Conservation (phyloP, 1,140 invertebrate species). For the Bombus sibiricus region DNA sequence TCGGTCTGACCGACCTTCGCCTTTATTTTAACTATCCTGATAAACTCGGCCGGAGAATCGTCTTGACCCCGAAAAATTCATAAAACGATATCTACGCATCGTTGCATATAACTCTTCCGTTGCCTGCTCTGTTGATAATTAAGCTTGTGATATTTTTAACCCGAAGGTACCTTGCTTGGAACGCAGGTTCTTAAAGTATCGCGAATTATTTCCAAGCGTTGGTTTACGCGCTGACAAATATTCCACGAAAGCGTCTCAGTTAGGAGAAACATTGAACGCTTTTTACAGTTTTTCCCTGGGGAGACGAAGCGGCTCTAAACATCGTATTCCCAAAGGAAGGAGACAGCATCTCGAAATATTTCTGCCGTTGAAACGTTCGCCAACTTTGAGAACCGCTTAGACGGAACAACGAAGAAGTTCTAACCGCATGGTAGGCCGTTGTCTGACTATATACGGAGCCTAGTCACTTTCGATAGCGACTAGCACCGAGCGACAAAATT, state of each 20-base stretch:
- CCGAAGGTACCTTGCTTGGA: not conserved
- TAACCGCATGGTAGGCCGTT: slow-evolving; percentile 11
- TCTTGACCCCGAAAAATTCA: not conserved
- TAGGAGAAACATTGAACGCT: not conserved
- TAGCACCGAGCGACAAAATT: not conserved
- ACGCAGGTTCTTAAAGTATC: not conserved
- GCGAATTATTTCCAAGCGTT: not conserved
- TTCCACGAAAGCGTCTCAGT: no score
- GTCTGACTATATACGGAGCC: slow-evolving; percentile 9
- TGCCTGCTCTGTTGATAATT: not conserved
- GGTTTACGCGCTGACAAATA: not conserved
- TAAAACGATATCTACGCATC: not conserved
- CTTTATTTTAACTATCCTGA: not conserved
- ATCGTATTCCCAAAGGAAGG: no score
- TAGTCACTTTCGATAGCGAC: slow-evolving; percentile 34
- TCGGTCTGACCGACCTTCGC: not conserved
- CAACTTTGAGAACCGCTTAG: not conserved
- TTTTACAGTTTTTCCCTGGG: no score
- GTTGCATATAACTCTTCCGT: no score
- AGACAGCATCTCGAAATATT: not conserved
- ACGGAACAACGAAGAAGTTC: not conserved
- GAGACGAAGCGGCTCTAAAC: not conserved
- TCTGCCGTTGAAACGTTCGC: not conserved
- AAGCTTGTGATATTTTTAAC: not conserved
- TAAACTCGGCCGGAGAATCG: not conserved